Percentiles rank a stretch among this genome's conserved stretches.
These are phyloP conservation scores for Saturnia japonica DNA, from an alignment of 2,888 invertebrate genomes.

Conservation along the genomic window DNA sequence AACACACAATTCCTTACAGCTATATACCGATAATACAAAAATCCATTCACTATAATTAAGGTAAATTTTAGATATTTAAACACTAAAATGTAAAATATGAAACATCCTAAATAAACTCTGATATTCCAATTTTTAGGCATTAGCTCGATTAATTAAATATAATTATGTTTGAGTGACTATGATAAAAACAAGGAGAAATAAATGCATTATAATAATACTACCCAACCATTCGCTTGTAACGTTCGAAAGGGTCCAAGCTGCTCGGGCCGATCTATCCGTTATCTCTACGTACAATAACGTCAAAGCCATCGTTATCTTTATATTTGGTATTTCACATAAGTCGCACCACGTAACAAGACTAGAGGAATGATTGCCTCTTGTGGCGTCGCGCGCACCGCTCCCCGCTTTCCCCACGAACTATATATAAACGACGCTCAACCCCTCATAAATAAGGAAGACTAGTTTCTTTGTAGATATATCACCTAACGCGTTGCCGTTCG, in stretches of 20 bases:
- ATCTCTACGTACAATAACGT: conserved; percentile 66
- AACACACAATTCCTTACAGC: conserved; percentile 80
- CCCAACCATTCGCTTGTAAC: conserved; percentile 69
- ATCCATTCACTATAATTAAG: conserved; percentile 82
- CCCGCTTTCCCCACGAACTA: conserved; percentile 34
- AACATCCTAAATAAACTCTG: conserved; percentile 83
- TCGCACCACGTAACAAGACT: conserved; percentile 80
- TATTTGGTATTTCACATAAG: conserved; percentile 78
- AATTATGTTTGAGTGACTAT: conserved; percentile 78
- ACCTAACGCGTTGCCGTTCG: conserved; percentile 72
- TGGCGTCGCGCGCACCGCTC: conserved; percentile 46
- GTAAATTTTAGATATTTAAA: conserved; percentile 82
- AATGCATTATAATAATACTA: conserved; percentile 81
- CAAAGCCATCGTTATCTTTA: conserved; percentile 75
- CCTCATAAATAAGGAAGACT: conserved; percentile 77
- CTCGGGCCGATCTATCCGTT: conserved; percentile 65
- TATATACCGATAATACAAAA: conserved; percentile 82
- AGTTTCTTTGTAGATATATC: conserved; percentile 79
- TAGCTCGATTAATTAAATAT: conserved; percentile 78
- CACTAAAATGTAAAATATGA: conserved; percentile 82
- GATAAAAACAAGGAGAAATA: conserved; percentile 76
- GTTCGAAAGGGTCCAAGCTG: conserved; percentile 74
- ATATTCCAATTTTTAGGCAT: conserved; percentile 81
- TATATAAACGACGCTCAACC: conserved; percentile 40
- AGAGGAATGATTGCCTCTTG: conserved; percentile 80